Evolutionary conservation across 2,888 invertebrate genomes (phyloP).

Genomic region (Schrankia costaestrigalis): DNA sequence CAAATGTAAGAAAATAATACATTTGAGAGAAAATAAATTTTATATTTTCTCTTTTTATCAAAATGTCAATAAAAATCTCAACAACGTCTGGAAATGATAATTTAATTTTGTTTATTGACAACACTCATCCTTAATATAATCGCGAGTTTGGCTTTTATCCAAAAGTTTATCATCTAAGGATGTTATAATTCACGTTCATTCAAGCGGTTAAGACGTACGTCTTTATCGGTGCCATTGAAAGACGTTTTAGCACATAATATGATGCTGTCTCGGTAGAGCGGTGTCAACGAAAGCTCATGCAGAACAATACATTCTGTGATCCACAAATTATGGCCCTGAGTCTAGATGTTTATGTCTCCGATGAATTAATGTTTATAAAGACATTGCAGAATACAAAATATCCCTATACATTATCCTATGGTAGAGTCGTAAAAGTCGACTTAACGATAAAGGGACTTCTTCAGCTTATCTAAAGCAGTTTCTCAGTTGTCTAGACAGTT

Average conservation of each 20-base stretch:
- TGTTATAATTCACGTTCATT: slow-evolving; percentile 41
- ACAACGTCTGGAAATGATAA: slow-evolving; percentile 52
- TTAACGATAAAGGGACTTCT: too few relatives aligned
- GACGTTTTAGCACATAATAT: slow-evolving; percentile 3
- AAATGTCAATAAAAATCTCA: slow-evolving; percentile 61
- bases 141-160: slow-evolving; percentile 45
- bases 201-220: slow-evolving; percentile 33
- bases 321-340: too few relatives aligned
- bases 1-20: slow-evolving; percentile 9
- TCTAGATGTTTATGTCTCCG: too few relatives aligned
- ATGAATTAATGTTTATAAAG: too few relatives aligned
- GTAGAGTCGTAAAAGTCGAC: too few relatives aligned
- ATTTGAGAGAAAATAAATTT: slow-evolving; percentile 11
- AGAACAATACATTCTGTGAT: too few relatives aligned
- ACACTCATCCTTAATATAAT: slow-evolving; percentile 40
- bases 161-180: slow-evolving; percentile 43
- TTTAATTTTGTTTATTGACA: slow-evolving; percentile 57
- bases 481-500: too few relatives aligned
- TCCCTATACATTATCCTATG: too few relatives aligned
- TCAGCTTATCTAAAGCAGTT: too few relatives aligned
- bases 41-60: slow-evolving; percentile 37
- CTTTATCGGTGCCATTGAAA: slow-evolving; percentile 36
- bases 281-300: too few relatives aligned
- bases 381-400: too few relatives aligned
- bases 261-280: too few relatives aligned